phyloP scores from a whole-genome alignment of 2,113 vertebrate genomes.

The Panthera leo region DNA sequence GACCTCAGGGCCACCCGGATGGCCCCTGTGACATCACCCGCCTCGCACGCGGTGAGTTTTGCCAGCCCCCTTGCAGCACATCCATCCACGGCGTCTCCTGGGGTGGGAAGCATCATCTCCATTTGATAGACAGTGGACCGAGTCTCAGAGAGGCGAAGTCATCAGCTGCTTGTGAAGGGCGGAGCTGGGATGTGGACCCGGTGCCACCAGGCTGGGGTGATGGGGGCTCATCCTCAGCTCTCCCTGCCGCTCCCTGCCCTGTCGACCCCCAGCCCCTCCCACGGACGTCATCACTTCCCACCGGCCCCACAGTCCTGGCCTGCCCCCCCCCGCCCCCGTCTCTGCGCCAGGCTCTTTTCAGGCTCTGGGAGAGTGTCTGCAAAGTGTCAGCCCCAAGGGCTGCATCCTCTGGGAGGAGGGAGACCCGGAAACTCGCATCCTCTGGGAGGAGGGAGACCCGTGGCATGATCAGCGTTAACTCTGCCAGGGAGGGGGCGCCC shows the following conservation, averaged over 20 bases:
- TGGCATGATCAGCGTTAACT: accelerated
- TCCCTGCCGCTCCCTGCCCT: no score
- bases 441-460: background rate
- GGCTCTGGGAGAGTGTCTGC: no score
- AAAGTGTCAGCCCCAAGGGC: background rate
- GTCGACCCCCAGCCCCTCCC: background rate
- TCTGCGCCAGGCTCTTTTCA: background rate
- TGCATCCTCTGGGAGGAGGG: background rate
- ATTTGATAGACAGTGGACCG: background rate
- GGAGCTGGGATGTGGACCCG: background rate
- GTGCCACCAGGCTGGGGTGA: no score
- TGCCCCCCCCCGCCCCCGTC: background rate
- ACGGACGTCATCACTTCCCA: background rate
- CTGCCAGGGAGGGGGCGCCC: no score
- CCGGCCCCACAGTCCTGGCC: accelerated
- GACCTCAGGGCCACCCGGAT: background rate
- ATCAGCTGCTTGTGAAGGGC: background rate
- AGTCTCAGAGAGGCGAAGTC: background rate
- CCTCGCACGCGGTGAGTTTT: background rate
- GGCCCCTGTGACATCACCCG: accelerated
- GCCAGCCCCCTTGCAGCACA: background rate
- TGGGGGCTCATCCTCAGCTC: background rate
- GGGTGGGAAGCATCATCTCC: background rate
- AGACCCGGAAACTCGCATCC: background rate
- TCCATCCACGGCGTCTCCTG: accelerated